A percentile compares a stretch with the other conserved stretches of the same genome.
phyloP scores from a whole-genome alignment of 2,113 vertebrate genomes.

The Pagrus major region DNA sequence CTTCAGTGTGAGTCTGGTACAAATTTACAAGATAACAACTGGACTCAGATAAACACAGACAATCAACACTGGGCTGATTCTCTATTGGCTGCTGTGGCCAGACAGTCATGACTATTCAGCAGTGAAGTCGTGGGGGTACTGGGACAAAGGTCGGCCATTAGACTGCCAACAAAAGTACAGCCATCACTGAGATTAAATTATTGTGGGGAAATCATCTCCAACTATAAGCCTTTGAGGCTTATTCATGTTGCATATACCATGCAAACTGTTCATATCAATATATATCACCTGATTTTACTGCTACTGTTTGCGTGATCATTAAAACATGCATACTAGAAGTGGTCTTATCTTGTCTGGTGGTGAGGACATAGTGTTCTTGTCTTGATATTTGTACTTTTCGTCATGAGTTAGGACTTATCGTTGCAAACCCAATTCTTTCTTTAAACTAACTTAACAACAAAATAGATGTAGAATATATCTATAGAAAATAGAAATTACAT shows the following conservation, averaged over 20 bases:
- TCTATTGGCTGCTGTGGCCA: slow-evolving; percentile 15
- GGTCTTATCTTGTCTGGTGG: neutral
- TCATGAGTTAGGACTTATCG: neutral
- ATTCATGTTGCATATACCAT: neutral
- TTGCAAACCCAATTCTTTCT: neutral
- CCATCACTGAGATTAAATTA: neutral
- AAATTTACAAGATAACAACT: slow-evolving; percentile 34
- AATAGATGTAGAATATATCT: no score
- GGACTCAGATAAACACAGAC: slow-evolving; percentile 38
- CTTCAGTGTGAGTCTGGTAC: neutral
- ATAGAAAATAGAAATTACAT: neutral
- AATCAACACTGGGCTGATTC: slow-evolving; percentile 36
- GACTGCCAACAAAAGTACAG: slow-evolving; percentile 5
- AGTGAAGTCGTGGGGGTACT: slow-evolving; percentile 34
- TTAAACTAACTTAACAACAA: neutral
- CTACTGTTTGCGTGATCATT: neutral
- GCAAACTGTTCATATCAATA: neutral
- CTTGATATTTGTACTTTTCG: slow-evolving; percentile 2
- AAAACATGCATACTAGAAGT: neutral
- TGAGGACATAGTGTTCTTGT: neutral
- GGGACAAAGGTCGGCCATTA: slow-evolving; percentile 61
- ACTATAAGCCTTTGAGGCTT: neutral
- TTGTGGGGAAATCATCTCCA: neutral
- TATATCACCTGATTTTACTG: neutral
- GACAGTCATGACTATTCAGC: slow-evolving; percentile 8